Evolutionary conservation across 2,797 vertebrate species (phyloP).

Genomic region (Argya squamiceps): DNA sequence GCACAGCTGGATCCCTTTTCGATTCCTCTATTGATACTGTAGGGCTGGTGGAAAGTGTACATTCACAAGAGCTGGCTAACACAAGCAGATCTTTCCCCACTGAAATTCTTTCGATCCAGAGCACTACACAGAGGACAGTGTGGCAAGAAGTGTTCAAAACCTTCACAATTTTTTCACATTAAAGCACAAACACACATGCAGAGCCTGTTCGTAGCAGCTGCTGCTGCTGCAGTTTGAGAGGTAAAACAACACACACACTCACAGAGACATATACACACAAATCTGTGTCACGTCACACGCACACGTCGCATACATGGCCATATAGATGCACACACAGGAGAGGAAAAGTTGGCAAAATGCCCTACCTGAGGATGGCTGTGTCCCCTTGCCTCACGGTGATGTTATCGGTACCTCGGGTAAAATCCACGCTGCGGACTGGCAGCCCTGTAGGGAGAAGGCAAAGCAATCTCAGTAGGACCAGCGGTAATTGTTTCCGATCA

Average conservation of each 20-base stretch:
- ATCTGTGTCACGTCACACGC: background rate
- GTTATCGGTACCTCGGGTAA: constrained; percentile 97
- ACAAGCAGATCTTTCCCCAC: background rate
- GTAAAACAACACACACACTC: background rate
- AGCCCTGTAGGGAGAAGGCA: constrained; percentile 99
- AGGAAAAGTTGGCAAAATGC: constrained; percentile 71
- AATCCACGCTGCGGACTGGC: constrained; percentile 98
- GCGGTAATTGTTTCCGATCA: constrained; percentile 91
- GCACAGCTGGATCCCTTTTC: constrained; percentile 39
- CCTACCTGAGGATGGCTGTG: constrained; percentile 98
- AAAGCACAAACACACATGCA: background rate
- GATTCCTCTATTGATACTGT: constrained; percentile 3
- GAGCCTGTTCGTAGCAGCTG: background rate
- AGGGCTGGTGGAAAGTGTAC: background rate
- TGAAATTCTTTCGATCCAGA: constrained; percentile 26
- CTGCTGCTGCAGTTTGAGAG: constrained; percentile 8
- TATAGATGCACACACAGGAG: background rate
- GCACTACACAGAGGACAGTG: background rate
- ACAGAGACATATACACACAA: background rate
- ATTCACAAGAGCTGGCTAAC: background rate
- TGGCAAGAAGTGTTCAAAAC: background rate
- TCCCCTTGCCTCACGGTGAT: constrained; percentile 99
- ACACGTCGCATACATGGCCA: background rate
- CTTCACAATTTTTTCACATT: background rate
- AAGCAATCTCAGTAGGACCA: constrained; percentile 95